phyloP scores from a whole-genome alignment of 2,113 vertebrate species.

The Aspidoscelis tigris region DNA sequence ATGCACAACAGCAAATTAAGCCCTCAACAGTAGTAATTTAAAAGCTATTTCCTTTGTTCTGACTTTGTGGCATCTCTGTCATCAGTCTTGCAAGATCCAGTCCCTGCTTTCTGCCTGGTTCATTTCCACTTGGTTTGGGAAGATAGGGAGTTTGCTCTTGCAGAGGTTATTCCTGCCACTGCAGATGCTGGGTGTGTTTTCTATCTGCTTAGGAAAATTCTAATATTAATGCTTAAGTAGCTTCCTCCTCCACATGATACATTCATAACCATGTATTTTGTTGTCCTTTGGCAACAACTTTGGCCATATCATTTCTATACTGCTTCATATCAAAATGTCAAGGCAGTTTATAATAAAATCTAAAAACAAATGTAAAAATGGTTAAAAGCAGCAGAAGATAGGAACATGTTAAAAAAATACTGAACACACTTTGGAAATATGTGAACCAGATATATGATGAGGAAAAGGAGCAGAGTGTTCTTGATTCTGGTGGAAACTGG shows the following conservation, averaged over 20 bases:
- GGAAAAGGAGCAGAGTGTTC: neutral
- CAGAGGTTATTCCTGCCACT: neutral
- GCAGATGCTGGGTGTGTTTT: neutral
- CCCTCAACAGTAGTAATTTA: neutral
- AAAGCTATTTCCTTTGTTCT: neutral
- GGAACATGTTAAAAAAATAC: too few species aligned
- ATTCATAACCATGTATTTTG: neutral
- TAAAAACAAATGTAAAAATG: too few species aligned
- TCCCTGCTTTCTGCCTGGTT: neutral
- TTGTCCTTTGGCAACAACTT: neutral
- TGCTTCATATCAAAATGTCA: neutral
- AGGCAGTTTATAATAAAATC: too few species aligned
- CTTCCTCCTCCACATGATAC: neutral
- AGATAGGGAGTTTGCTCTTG: neutral
- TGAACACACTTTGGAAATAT: neutral
- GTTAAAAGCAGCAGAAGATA: too few species aligned
- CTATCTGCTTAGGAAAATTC: neutral
- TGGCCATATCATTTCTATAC: neutral
- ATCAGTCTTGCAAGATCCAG: neutral
- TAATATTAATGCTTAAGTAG: neutral
- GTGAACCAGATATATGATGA: neutral
- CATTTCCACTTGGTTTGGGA: neutral
- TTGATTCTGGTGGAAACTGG: neutral
- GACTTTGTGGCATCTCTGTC: neutral
- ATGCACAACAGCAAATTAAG: neutral